phyloP scores from a whole-genome alignment of 2,888 invertebrate genomes.

The Morinoia aosen region DNA sequence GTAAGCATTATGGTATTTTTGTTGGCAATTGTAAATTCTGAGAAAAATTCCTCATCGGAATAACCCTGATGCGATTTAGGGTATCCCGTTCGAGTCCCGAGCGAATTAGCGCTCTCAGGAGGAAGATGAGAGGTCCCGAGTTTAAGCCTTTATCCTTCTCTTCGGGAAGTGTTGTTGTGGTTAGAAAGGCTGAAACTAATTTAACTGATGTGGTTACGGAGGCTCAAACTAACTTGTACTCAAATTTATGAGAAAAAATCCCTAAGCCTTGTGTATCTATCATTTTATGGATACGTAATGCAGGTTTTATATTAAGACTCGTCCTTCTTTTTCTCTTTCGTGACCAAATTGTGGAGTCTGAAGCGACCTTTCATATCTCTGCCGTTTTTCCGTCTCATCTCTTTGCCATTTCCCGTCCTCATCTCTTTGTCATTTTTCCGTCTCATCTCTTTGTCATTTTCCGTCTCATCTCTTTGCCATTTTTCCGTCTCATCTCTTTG shows the following conservation, averaged over 20 bases:
- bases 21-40: not conserved
- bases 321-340: not conserved
- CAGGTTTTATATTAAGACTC: not conserved
- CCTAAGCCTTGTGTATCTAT: not conserved
- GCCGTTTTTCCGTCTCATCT: not conserved
- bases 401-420: not conserved
- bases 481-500: not conserved
- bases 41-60: not conserved
- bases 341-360: not conserved
- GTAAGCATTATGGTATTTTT: not conserved
- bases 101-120: too few species aligned
- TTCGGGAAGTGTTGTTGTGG: too few species aligned
- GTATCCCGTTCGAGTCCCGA: too few species aligned
- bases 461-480: not conserved
- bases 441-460: too few species aligned
- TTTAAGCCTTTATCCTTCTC: too few species aligned
- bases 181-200: too few species aligned
- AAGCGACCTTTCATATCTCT: not conserved
- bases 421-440: not conserved
- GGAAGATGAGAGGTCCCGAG: too few species aligned
- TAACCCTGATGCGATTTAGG: too few species aligned
- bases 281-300: not conserved
- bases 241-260: not conserved
- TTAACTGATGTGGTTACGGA: too few species aligned
- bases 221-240: too few species aligned